Percentiles rank a stretch among this genome's conserved stretches.
Conservation (phyloP, 2,888 invertebrate species). For the Orthosia incerta region DNA sequence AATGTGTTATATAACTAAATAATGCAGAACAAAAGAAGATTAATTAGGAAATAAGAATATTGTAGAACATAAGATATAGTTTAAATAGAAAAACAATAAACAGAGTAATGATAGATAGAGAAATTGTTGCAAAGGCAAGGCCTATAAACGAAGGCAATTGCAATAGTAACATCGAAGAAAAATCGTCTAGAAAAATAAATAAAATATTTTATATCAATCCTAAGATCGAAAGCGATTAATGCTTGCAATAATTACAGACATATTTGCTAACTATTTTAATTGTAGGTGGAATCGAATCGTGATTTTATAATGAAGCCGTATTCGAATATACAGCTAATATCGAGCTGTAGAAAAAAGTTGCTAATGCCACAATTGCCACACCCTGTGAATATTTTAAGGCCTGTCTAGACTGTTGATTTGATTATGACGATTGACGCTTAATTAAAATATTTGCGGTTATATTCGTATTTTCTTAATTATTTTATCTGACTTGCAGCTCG, state of each 20-base stretch:
- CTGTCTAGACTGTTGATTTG: conserved; percentile 52
- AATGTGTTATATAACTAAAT: too few relatives aligned
- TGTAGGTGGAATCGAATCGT: conserved; percentile 71
- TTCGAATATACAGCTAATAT: conserved; percentile 30
- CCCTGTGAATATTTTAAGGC: conserved; percentile 43
- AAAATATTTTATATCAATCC: conserved; percentile 63
- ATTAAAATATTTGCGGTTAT: conserved; percentile 42
- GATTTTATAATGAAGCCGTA: conserved; percentile 59
- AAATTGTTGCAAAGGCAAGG: conserved; percentile 44
- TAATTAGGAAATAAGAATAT: not conserved
- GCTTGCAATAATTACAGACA: conserved; percentile 73
- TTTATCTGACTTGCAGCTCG: not conserved
- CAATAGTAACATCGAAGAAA: conserved; percentile 70
- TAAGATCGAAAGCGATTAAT: conserved; percentile 71
- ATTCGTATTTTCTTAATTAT: conserved; percentile 32
- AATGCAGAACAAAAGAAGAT: not conserved
- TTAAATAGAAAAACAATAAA: too few relatives aligned
- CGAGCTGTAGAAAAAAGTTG: conserved; percentile 46
- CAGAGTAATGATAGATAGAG: not conserved
- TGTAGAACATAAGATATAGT: not conserved
- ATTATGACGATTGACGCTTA: conserved; percentile 46
- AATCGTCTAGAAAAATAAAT: conserved; percentile 64
- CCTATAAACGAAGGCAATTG: conserved; percentile 63
- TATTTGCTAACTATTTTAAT: conserved; percentile 75
- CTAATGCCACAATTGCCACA: conserved; percentile 34